Evolutionary conservation across 2,888 invertebrate genomes (phyloP).

Genomic region (Tuta absoluta): DNA sequence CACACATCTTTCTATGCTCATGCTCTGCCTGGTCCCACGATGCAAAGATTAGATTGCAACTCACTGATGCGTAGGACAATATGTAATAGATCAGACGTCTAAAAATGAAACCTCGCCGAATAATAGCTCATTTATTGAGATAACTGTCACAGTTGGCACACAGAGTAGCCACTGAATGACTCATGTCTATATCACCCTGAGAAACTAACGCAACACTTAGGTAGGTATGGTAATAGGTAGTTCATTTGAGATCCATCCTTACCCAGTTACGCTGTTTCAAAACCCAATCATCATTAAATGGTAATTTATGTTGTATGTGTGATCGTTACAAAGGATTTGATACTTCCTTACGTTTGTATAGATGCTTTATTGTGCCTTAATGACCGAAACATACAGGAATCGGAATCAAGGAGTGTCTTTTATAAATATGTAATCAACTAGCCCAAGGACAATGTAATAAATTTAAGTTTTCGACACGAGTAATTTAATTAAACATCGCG

Average conservation of each 20-base stretch:
- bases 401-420: background rate
- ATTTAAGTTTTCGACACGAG: background rate
- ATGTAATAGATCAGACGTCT: slow-evolving; percentile 70
- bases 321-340: slow-evolving; percentile 1
- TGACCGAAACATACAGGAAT: background rate
- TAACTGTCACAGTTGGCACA: slow-evolving; percentile 65
- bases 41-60: slow-evolving; percentile 73
- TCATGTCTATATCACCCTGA: slow-evolving; percentile 38
- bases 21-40: slow-evolving; percentile 62
- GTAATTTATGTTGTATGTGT: slow-evolving; percentile 16
- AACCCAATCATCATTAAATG: slow-evolving; percentile 22
- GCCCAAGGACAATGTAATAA: background rate
- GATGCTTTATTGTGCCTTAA: background rate
- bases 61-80: slow-evolving; percentile 77
- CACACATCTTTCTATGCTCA: background rate
- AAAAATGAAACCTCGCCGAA: slow-evolving; percentile 60
- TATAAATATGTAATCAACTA: background rate
- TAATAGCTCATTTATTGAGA: slow-evolving; percentile 75
- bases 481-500: background rate
- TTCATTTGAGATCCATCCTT: slow-evolving; percentile 18
- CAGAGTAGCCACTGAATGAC: slow-evolving; percentile 25
- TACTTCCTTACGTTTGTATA: background rate
- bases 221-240: slow-evolving; percentile 12
- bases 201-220: slow-evolving; percentile 44
- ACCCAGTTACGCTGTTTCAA: slow-evolving; percentile 6